Evolutionary conservation across 64 coral and sea anemone genomes (phyloP), one percentile per base, ranked within the genome.

Genomic region (Montipora cactus): DNA sequence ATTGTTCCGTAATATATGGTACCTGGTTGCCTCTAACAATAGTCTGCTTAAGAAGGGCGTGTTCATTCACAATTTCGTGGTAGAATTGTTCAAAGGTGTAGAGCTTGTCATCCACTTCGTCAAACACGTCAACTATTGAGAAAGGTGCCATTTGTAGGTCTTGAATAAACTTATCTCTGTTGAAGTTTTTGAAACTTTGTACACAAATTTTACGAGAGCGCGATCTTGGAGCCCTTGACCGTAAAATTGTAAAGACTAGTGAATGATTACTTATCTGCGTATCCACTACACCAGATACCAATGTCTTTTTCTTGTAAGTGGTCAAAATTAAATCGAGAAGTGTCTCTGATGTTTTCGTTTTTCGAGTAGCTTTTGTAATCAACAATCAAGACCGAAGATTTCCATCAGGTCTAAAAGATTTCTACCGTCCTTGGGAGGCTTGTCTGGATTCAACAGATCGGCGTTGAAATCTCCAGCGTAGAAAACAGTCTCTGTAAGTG

Each of bases 181-280:
- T 64, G 22, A 86, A 86, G 47, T 68, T 86, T 64, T 86, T 70
- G 11, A 47, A 20, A 67, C 59, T 86, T 86, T 3, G 49, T 58
- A 86, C 25, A 58, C 16, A 86, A 86, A 86, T 86, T 64, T 86
- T 86, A 21, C 22, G 82, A 61, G 82, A 64, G 50, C 61, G 59
- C 19, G 58, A 58, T 86, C 82, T 86, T 64, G 20, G 58, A 58
- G 82, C n/a, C 44, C 23, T 47, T 46, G 9, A 58, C 68, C 59
- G 14, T 58, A 83, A 19, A 64, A 86, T 44, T 25, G 62, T 64
- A 44, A 61, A 86, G 58, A 86, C 82, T 68, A 68, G 82, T 28
- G 82, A 86, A 64, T 86, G 82, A 86, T 86, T 28, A 86, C 82
- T 62, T 47, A 70, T 86, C 18, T 86, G 82, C 59, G 82, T 58